phyloP scores from a whole-genome alignment of 2,888 invertebrate species.

The Hirtodrosophila confusa region DNA sequence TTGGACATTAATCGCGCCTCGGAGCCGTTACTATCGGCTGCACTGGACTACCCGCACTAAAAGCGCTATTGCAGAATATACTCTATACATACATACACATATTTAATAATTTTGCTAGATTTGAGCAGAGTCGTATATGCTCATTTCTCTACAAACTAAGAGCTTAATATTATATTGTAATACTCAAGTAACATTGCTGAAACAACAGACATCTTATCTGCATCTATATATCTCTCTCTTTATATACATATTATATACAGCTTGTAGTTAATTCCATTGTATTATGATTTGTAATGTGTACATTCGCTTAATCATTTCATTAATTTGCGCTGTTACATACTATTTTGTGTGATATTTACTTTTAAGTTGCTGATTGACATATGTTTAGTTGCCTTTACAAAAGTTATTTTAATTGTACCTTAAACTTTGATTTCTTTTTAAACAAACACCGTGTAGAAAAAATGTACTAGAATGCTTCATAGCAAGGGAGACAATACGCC shows the following conservation, averaged over 20 bases:
- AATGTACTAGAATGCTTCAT: too few relatives aligned
- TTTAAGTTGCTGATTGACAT: slow-evolving; percentile 59
- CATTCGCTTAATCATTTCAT: slow-evolving; percentile 58
- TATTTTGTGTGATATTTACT: slow-evolving; percentile 71
- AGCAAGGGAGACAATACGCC: too few relatives aligned
- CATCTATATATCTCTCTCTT: slow-evolving; percentile 20
- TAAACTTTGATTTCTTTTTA: slow-evolving; percentile 33
- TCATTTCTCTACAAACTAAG: slow-evolving; percentile 22
- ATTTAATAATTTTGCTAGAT: slow-evolving; percentile 39
- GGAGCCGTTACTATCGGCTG: slow-evolving; percentile 84
- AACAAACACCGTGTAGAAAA: slow-evolving; percentile 70
- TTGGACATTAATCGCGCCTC: slow-evolving; percentile 84
- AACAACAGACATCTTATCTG: slow-evolving; percentile 21
- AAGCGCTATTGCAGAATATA: slow-evolving; percentile 28
- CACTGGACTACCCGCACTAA: slow-evolving; percentile 83
- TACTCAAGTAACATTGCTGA: slow-evolving; percentile 48
- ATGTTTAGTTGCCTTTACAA: slow-evolving; percentile 32
- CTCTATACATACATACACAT: slow-evolving; percentile 29
- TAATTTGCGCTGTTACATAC: slow-evolving; percentile 63
- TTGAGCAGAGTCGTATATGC: slow-evolving; percentile 15
- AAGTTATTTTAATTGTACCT: slow-evolving; percentile 11
- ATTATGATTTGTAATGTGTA: slow-evolving; percentile 51
- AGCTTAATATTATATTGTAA: slow-evolving; percentile 40
- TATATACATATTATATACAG: slow-evolving; percentile 23
- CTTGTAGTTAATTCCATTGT: slow-evolving; percentile 23